Conservation (phyloP, 2,797 vertebrate species). For the Enteromius unitaeniatus region DNA sequence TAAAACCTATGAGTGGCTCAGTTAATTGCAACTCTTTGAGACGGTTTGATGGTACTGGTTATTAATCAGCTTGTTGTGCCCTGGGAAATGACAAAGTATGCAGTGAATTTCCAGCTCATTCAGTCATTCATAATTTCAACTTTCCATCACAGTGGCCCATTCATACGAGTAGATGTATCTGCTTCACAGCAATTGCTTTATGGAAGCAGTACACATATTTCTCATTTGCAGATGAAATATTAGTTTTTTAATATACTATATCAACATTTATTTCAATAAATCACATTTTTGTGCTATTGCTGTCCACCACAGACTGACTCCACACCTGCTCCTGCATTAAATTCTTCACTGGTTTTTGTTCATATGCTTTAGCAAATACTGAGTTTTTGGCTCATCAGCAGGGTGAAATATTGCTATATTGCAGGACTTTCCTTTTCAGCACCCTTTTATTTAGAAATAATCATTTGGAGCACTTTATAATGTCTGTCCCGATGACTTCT, state of each 20-base stretch:
- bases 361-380: constrained; percentile 6
- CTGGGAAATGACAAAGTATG: constrained; percentile 52
- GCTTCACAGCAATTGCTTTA: constrained; percentile 53
- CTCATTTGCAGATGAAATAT: neutral
- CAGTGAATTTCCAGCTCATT: constrained; percentile 72
- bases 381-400: constrained; percentile 20
- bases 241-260: neutral
- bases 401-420: constrained; percentile 10
- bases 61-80: neutral
- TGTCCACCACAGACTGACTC: neutral
- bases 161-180: constrained; percentile 65
- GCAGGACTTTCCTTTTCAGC: neutral
- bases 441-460: constrained; percentile 22
- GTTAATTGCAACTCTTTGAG: neutral
- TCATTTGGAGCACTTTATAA: neutral
- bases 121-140: constrained; percentile 72
- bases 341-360: constrained; percentile 17
- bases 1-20: neutral
- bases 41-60: too few species aligned
- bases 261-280: neutral
- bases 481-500: neutral
- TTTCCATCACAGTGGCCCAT: constrained; percentile 66
- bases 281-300: neutral
- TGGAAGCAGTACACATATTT: constrained; percentile 46
- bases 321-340: neutral